A percentile compares a stretch with the other conserved stretches of the same genome.
phyloP scores from a whole-genome alignment of 2,797 vertebrate species.

The Microchirus variegatus region DNA sequence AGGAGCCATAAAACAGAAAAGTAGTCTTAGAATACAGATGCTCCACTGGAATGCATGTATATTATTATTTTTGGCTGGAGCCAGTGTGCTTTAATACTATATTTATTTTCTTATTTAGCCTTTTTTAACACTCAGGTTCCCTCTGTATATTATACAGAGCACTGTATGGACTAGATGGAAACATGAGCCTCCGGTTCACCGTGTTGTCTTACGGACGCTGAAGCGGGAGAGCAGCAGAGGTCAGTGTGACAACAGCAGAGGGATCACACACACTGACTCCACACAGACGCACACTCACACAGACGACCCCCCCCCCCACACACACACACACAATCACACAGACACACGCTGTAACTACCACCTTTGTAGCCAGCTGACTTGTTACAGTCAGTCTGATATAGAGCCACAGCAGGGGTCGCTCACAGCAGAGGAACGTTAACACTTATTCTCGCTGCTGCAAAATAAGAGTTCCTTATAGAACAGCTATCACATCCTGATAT shows the following conservation, averaged over 20 bases:
- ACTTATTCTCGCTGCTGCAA: slow-evolving; percentile 13
- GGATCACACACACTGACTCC: slow-evolving; percentile 20
- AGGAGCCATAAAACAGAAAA: background rate
- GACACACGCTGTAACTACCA: slow-evolving; percentile 18
- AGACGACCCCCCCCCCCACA: slow-evolving; percentile 5
- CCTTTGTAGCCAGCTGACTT: slow-evolving; percentile 29
- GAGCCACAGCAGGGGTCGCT: slow-evolving; percentile 43
- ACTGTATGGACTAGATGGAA: background rate
- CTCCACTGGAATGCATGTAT: background rate
- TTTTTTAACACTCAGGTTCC: background rate
- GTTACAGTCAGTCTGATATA: slow-evolving; percentile 32
- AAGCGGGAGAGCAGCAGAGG: slow-evolving; percentile 65
- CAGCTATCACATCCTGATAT: background rate
- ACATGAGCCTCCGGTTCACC: background rate
- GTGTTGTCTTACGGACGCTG: slow-evolving; percentile 10
- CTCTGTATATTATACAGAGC: background rate
- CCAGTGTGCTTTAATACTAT: background rate
- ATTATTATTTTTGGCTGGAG: background rate
- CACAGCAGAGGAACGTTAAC: slow-evolving; percentile 45
- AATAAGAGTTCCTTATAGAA: background rate
- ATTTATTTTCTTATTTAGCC: background rate
- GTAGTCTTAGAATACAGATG: background rate
- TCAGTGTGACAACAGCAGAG: slow-evolving; percentile 74
- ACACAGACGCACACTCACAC: slow-evolving; percentile 12
- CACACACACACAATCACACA: slow-evolving; percentile 15